Percentiles rank a stretch among this genome's conserved stretches.
Evolutionary conservation across 2,113 vertebrate genomes (phyloP).

Genomic region (Pedionomus torquatus): DNA sequence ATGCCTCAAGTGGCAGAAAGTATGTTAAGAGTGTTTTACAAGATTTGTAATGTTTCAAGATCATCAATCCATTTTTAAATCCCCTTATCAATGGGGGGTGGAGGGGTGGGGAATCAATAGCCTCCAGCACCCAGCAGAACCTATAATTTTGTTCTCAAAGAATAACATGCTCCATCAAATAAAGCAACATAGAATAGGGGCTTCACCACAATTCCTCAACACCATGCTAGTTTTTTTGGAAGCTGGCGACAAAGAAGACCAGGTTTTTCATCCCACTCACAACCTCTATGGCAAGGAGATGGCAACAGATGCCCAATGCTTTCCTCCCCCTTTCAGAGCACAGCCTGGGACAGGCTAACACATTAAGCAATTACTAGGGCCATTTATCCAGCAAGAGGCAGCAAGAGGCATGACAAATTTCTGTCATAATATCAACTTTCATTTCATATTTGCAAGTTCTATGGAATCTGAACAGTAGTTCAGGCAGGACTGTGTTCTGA

Average conservation of each 20-base stretch:
- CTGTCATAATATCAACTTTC: not conserved
- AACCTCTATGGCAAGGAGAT: not conserved
- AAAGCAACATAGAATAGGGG: not conserved
- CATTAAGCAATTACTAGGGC: not conserved
- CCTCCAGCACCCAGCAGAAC: not conserved
- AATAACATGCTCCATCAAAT: not conserved
- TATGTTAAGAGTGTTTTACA: not conserved
- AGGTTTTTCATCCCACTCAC: not conserved
- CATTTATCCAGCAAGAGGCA: not conserved
- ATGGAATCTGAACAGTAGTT: not conserved
- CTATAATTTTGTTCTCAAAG: not conserved
- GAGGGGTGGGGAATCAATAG: not conserved
- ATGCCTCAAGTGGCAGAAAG: not conserved
- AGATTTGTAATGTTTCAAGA: not conserved
- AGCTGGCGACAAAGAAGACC: not conserved
- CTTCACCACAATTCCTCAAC: not conserved
- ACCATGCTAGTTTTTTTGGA: not conserved
- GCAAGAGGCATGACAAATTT: not conserved
- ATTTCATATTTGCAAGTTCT: not conserved
- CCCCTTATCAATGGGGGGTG: not conserved
- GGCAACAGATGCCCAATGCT: not conserved
- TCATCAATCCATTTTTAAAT: not conserved
- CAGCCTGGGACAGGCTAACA: not conserved
- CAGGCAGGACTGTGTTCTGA: not conserved
- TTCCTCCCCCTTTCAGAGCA: not conserved